Percentiles rank a stretch among this genome's conserved stretches.
Conservation (phyloP, 2,888 invertebrate species). For the Melanophora roralis region DNA sequence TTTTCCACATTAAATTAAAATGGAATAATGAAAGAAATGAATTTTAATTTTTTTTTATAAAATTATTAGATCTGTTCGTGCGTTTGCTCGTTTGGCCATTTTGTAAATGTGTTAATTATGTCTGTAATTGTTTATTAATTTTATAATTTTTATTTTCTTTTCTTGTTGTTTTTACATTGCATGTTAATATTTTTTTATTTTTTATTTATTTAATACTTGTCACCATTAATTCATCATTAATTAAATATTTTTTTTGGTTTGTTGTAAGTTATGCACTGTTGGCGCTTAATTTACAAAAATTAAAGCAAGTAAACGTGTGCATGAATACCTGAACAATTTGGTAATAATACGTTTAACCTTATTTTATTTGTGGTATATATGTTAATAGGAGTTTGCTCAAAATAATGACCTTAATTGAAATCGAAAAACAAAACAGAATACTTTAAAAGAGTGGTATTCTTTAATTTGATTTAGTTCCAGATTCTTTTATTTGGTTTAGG, state of each 20-base stretch:
- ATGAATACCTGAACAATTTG: neutral
- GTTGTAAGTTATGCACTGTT: neutral
- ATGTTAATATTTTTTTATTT: neutral
- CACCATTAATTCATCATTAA: constrained; percentile 2
- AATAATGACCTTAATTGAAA: too few species aligned
- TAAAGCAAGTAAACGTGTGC: neutral
- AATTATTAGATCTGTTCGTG: too few species aligned
- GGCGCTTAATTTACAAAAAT: neutral
- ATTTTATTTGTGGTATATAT: neutral
- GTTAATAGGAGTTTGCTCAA: too few species aligned
- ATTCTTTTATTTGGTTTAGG: too few species aligned
- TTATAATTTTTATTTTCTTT: neutral
- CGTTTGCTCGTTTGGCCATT: neutral
- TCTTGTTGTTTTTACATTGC: neutral
- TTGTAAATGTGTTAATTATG: too few species aligned
- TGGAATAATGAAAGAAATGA: neutral
- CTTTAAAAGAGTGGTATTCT: too few species aligned
- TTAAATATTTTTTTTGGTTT: neutral
- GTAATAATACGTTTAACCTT: neutral
- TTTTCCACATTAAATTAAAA: too few species aligned
- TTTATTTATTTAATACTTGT: constrained; percentile 14
- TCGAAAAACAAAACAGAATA: too few species aligned
- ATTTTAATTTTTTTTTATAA: too few species aligned
- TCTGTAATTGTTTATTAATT: constrained; percentile 2
- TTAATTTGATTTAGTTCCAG: too few species aligned